Conservation (phyloP, 2,888 invertebrate genomes). For the Congeria kusceri region DNA sequence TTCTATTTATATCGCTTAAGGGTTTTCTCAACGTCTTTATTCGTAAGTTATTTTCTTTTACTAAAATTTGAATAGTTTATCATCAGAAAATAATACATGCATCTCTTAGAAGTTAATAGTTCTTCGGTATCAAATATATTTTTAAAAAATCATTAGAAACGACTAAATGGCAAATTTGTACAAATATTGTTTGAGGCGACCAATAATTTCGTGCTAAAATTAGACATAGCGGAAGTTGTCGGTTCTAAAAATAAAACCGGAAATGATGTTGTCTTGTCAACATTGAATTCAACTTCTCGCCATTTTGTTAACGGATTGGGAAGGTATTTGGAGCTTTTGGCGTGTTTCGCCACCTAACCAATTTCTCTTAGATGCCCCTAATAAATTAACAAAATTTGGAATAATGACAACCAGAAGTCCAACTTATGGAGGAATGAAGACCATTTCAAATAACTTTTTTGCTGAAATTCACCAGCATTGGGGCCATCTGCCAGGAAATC, state of each 20-base stretch:
- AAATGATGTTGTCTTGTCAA: constrained; percentile 1
- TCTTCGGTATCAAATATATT: no score
- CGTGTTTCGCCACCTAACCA: constrained; percentile 14
- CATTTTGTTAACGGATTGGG: constrained; percentile 45
- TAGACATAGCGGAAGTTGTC: neutral
- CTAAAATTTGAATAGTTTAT: no score
- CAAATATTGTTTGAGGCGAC: neutral
- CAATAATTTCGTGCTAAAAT: neutral
- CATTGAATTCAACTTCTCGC: constrained; percentile 28
- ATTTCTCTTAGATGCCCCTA: constrained; percentile 12
- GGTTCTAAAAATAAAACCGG: constrained; percentile 30
- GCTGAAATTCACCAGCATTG: constrained; percentile 78
- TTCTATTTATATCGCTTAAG: neutral
- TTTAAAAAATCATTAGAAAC: no score
- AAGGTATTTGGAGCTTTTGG: neutral
- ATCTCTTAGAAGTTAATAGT: no score
- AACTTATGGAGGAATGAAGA: constrained; percentile 55
- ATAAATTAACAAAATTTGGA: constrained; percentile 8
- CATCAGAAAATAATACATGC: no score
- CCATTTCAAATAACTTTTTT: constrained; percentile 71
- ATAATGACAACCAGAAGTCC: constrained; percentile 46
- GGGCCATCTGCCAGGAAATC: constrained; percentile 73
- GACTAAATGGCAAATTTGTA: no score
- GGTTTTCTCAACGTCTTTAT: neutral
- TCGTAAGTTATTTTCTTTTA: neutral